phyloP scores from a whole-genome alignment of 1,140 invertebrate species.

The Pinna nobilis region DNA sequence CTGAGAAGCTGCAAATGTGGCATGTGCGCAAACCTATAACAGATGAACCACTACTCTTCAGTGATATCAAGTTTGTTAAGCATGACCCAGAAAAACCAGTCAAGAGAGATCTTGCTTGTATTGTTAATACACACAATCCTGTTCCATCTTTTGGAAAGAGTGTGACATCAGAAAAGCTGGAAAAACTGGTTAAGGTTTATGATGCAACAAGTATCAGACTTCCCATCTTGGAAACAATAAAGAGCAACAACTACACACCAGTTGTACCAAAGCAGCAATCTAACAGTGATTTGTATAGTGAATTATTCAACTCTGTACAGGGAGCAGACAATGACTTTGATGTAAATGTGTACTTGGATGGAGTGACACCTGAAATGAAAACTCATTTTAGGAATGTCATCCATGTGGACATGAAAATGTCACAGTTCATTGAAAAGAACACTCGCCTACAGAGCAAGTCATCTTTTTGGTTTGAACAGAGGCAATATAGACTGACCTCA shows the following conservation, averaged over 20 bases:
- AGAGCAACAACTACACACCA: constrained; percentile 11
- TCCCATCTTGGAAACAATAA: constrained; percentile 31
- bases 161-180: not conserved
- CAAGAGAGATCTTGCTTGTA: constrained; percentile 32
- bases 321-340: not conserved
- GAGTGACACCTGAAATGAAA: not conserved
- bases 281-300: not conserved
- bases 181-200: constrained; percentile 25
- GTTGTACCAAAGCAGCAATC: constrained; percentile 18
- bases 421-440: constrained; percentile 13
- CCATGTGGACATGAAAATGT: not conserved
- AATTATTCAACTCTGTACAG: not conserved
- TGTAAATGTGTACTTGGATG: too few relatives aligned
- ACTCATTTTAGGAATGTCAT: not conserved
- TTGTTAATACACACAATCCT: constrained; percentile 24
- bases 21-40: too few relatives aligned
- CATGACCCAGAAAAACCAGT: constrained; percentile 28
- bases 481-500: not conserved
- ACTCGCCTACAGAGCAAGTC: constrained; percentile 13
- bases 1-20: too few relatives aligned
- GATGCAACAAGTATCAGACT: constrained; percentile 12
- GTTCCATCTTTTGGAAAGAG: constrained; percentile 12
- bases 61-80: too few relatives aligned
- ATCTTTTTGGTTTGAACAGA: constrained; percentile 20
- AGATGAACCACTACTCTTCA: constrained; percentile 35